Conservation (phyloP, 2,888 invertebrate genomes). For the Masnerella sp. region DNA sequence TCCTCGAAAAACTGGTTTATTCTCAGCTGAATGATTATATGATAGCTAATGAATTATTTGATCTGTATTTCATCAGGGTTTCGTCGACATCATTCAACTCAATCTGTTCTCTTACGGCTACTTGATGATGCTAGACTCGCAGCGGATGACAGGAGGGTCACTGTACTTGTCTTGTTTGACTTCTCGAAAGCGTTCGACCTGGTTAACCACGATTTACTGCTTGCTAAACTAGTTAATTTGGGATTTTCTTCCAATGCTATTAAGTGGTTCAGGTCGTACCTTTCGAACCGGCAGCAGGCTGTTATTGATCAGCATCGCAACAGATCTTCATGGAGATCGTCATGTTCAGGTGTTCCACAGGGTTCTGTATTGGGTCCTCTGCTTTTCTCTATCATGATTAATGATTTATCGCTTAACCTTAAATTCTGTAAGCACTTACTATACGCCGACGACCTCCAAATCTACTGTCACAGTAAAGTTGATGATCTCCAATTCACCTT, state of each 20-base stretch:
- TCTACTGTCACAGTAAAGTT: no score
- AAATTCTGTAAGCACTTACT: no score
- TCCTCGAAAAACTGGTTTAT: no score
- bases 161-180: not conserved
- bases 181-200: not conserved
- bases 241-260: not conserved
- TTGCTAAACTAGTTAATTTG: not conserved
- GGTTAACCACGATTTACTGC: not conserved
- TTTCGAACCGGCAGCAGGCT: not conserved
- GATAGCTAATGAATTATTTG: not conserved
- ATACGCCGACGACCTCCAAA: no score
- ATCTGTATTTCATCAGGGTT: not conserved
- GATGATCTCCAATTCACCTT: no score
- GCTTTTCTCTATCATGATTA: not conserved
- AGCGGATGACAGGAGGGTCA: not conserved
- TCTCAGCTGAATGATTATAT: no score
- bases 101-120: not conserved
- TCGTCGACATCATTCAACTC: conserved; percentile 12
- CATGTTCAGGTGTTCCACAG: not conserved
- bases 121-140: not conserved
- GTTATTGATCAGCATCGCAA: not conserved
- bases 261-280: not conserved
- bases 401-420: no score
- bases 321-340: not conserved
- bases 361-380: not conserved